Evolutionary conservation across 1,140 invertebrate species (phyloP).

Genomic region (Drosophila lacteicornis): DNA sequence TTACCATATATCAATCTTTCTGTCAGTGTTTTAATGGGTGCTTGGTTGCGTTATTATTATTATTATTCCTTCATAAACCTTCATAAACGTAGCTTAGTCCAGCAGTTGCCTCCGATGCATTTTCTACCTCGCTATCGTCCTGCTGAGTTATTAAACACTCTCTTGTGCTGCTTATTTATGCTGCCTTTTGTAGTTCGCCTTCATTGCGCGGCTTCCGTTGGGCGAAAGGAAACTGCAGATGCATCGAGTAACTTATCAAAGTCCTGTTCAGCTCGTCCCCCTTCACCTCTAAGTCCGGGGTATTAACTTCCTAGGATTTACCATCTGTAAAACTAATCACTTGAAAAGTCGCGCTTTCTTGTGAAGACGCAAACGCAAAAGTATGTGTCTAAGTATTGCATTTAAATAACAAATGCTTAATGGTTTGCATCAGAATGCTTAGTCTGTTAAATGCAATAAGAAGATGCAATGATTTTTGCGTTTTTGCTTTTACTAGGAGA

Average conservation of each 20-base stretch:
- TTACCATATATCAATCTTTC: background rate
- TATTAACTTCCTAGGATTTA: constrained; percentile 59
- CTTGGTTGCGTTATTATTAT: constrained; percentile 8
- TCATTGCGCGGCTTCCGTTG: constrained; percentile 23
- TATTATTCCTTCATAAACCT: constrained; percentile 11
- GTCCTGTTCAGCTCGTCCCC: background rate
- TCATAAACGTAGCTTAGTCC: constrained; percentile 2
- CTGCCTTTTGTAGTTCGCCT: constrained; percentile 55
- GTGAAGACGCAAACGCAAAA: background rate
- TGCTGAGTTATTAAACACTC: constrained; percentile 72
- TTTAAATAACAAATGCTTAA: background rate
- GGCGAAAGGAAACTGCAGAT: constrained; percentile 9
- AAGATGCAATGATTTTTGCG: background rate
- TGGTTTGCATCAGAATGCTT: constrained; percentile 18
- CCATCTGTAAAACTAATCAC: constrained; percentile 37
- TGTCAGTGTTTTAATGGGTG: constrained; percentile 6
- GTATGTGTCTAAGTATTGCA: background rate
- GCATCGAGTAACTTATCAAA: constrained; percentile 14
- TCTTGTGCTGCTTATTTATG: constrained; percentile 69
- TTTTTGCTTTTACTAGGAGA: background rate
- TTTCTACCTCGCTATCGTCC: constrained; percentile 17
- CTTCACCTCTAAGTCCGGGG: constrained; percentile 24
- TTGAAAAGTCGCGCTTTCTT: constrained; percentile 59
- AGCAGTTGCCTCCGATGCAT: background rate
- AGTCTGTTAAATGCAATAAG: constrained; percentile 22